Evolutionary conservation across 2,888 invertebrate genomes (phyloP), one percentile per base, ranked within the genome.

Genomic region (Sphaerophoria rueppellii): DNA sequence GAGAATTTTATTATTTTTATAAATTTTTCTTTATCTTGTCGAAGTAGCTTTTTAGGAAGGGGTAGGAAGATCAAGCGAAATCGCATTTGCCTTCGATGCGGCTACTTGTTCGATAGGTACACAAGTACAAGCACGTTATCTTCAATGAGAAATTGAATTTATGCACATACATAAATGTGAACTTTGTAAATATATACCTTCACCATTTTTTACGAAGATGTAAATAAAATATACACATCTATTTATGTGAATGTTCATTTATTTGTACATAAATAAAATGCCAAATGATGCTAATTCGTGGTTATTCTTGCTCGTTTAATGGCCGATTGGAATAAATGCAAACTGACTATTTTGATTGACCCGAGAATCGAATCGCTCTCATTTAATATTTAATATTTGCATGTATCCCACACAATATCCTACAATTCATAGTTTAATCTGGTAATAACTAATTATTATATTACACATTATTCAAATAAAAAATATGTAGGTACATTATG

Each of bases 1-100:
- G 16, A 73, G 57, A 63, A 57, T 77, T 73, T 58, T 73, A 77
- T 77, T 73, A 82, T 80, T 75, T 70, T 65, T 69, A 77, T 73
- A 69, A 73, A 69, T 77, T 77, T 77, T 82, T 73, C 69, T 73
- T 82, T 74, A 61, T n/a, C 50, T 65, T 40, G 65, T 60, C 32
- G 57, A 4, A 12, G 37, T 24, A 24, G 24, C 24, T 24, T 2
- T 2, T 24, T 24, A 2, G 24, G 2, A 24, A 2, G 35, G 37
- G 61, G 43, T 35, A 34, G 43, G 54, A 57, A 82, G 80, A 76
- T 76, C 60, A 69, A 46, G 61, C 60, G 43, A 67, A 81, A 76
- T 55, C 57, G 67, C 73, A 69, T 55, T 69, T 50, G 76, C 76
- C 72, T 63, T 82, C 69, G 61, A 57, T 70, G 52, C 78, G 40